These are phyloP conservation scores for Argyrosomus japonicus DNA, from an alignment of 2,113 vertebrate species.

Conservation along the genomic window DNA sequence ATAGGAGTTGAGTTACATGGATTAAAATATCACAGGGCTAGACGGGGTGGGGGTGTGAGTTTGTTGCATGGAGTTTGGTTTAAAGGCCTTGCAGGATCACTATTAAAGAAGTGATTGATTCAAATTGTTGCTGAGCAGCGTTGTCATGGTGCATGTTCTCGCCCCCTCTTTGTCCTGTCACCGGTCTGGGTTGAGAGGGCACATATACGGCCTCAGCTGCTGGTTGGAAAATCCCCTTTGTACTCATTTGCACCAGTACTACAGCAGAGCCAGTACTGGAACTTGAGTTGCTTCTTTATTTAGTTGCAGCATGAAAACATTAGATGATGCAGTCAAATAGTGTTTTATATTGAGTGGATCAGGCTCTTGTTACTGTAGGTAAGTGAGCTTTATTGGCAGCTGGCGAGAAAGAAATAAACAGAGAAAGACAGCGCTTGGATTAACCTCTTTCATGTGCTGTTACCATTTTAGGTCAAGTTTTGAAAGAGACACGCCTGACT, in stretches of 20 bases:
- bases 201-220: constrained; percentile 70
- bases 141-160: constrained; percentile 62
- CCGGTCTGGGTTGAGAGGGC: constrained; percentile 54
- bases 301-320: constrained; percentile 31
- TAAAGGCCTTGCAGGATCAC: constrained; percentile 27
- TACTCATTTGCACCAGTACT: constrained; percentile 49
- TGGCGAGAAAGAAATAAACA: constrained; percentile 67
- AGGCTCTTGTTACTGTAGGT: constrained; percentile 24
- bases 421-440: constrained; percentile 50
- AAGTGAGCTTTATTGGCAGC: constrained; percentile 61
- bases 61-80: constrained; percentile 33
- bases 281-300: constrained; percentile 33
- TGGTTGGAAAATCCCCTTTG: constrained; percentile 72
- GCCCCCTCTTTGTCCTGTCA: constrained; percentile 65
- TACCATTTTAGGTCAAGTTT: constrained; percentile 81
- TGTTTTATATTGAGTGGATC: constrained; percentile 26
- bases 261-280: constrained; percentile 11
- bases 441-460: constrained; percentile 55
- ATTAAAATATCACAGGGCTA: constrained; percentile 62
- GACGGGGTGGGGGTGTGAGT: constrained; percentile 17
- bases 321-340: constrained; percentile 38
- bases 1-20: constrained; percentile 30
- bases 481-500: constrained; percentile 56
- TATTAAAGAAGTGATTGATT: constrained; percentile 76
- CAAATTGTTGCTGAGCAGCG: constrained; percentile 70